Percentiles rank a stretch among this genome's conserved stretches.
phyloP scores from a whole-genome alignment of 2,888 invertebrate species.

The Mystacides longicornis region DNA sequence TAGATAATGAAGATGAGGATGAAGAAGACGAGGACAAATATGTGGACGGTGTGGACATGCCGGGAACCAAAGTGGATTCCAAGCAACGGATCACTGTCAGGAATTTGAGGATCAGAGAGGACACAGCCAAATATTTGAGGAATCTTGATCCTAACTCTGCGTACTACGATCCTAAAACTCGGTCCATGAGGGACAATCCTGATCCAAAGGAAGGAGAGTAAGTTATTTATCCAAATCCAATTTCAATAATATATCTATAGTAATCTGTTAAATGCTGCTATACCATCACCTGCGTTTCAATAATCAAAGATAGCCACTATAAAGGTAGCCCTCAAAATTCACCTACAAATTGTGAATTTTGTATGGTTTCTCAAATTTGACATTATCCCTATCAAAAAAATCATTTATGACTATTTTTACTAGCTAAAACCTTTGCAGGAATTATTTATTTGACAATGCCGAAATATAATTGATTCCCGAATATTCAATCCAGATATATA shows the following conservation, averaged over 20 bases:
- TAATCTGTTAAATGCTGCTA: no score
- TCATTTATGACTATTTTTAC: no score
- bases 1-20: slow-evolving; percentile 62
- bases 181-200: slow-evolving; percentile 97
- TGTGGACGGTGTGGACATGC: slow-evolving; percentile 95
- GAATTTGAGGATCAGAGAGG: slow-evolving; percentile 95
- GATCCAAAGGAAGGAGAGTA: slow-evolving; percentile 62
- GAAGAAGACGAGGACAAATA: slow-evolving; percentile 90
- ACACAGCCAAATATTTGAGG: slow-evolving; percentile 96
- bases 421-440: no score
- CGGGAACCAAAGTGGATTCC: slow-evolving; percentile 96
- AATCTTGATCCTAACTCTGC: slow-evolving; percentile 97
- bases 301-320: no score
- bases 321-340: no score
- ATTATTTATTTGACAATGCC: no score
- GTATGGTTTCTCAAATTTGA: no score
- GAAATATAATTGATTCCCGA: no score
- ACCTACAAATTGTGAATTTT: no score
- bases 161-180: slow-evolving; percentile 97
- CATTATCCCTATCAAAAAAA: no score
- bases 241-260: neutral
- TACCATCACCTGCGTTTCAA: no score
- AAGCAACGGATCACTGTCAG: slow-evolving; percentile 98
- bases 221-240: slow-evolving; percentile 28
- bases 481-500: no score